phyloP scores from a whole-genome alignment of 2,888 invertebrate genomes.

The Trachelus troglodyta region DNA sequence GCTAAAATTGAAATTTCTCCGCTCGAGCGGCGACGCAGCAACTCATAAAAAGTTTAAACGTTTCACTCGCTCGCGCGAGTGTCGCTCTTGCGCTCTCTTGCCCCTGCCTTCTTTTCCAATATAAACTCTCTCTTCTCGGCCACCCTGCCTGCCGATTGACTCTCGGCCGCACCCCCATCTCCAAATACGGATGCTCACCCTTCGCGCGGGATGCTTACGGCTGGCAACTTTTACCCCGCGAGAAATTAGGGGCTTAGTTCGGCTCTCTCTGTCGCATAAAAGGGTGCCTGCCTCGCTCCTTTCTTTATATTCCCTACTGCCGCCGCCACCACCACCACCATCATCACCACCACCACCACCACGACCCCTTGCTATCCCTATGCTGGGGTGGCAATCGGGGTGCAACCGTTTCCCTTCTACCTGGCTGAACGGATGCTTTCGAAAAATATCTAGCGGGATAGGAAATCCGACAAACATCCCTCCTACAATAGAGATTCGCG shows the following conservation, averaged over 20 bases:
- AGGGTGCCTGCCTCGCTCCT: too few relatives aligned
- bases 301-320: too few relatives aligned
- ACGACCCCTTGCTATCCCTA: too few relatives aligned
- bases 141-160: slow-evolving; percentile 41
- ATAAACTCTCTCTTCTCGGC: slow-evolving; percentile 50
- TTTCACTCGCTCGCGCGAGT: slow-evolving; percentile 51
- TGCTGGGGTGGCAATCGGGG: too few relatives aligned
- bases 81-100: slow-evolving; percentile 45
- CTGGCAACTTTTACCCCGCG: slow-evolving; percentile 55
- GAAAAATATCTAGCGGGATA: too few relatives aligned
- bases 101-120: slow-evolving; percentile 44
- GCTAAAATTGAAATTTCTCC: slow-evolving; percentile 65
- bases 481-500: slow-evolving; percentile 20
- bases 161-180: slow-evolving; percentile 33
- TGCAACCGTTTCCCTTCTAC: too few relatives aligned
- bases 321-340: too few relatives aligned
- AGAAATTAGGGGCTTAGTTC: slow-evolving; percentile 66
- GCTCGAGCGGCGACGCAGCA: slow-evolving; percentile 64
- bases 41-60: slow-evolving; percentile 67
- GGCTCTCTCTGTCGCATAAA: slow-evolving; percentile 35
- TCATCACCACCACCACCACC: too few relatives aligned
- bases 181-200: slow-evolving; percentile 24
- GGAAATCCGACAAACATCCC: too few relatives aligned
- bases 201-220: slow-evolving; percentile 48
- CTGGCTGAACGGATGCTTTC: too few relatives aligned